These are phyloP conservation scores for Microctonus hyperodae DNA, from an alignment of 2,888 invertebrate species.

Conservation along the genomic window DNA sequence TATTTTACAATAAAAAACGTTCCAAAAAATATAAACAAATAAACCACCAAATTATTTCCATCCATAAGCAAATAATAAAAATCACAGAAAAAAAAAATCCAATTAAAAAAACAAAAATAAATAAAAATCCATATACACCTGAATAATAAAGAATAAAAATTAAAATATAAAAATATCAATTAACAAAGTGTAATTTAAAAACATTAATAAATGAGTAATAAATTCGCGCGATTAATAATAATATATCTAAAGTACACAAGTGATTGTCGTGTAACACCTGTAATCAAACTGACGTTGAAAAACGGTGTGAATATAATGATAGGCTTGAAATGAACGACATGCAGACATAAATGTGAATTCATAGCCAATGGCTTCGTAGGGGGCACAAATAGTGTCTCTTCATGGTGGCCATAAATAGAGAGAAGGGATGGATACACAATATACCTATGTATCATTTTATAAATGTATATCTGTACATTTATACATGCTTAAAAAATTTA, in stretches of 20 bases:
- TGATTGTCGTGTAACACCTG: slow-evolving; percentile 55
- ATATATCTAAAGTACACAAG: slow-evolving; percentile 26
- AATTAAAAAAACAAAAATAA: not conserved
- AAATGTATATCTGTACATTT: too few species aligned
- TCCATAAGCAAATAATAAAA: not conserved
- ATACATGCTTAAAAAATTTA: too few species aligned
- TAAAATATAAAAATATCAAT: not conserved
- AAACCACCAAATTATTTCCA: not conserved
- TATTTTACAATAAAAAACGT: not conserved
- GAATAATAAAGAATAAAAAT: not conserved
- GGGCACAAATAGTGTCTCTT: slow-evolving; percentile 22
- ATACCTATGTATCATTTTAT: too few species aligned
- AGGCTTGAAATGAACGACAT: slow-evolving; percentile 44
- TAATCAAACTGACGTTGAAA: slow-evolving; percentile 60
- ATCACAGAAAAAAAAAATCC: not conserved
- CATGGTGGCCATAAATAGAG: not conserved
- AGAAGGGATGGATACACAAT: too few species aligned
- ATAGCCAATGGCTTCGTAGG: slow-evolving; percentile 42
- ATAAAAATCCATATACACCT: not conserved
- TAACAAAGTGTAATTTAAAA: not conserved
- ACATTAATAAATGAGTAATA: slow-evolving; percentile 11
- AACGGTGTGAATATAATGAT: slow-evolving; percentile 53
- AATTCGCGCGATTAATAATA: slow-evolving; percentile 22
- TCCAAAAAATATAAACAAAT: not conserved
- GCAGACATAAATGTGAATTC: slow-evolving; percentile 34